These are phyloP conservation scores for Drosophila pseudotakahashii DNA, from an alignment of 2,888 invertebrate species.

Conservation along the genomic window DNA sequence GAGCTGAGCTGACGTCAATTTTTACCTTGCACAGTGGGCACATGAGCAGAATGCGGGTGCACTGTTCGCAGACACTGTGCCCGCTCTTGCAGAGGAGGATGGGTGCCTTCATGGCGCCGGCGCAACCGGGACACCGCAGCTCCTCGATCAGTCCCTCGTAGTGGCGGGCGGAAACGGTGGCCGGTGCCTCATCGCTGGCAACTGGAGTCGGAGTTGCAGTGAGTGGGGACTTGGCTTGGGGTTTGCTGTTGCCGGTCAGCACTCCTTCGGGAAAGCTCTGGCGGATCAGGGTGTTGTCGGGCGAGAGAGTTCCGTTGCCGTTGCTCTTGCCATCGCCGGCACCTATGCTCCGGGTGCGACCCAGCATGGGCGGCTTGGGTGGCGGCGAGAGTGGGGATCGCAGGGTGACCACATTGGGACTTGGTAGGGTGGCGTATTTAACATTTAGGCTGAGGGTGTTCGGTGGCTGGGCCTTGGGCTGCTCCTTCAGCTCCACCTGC, in stretches of 20 bases:
- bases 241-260: background rate
- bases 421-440: slow-evolving; percentile 70
- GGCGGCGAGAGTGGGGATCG: slow-evolving; percentile 76
- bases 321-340: slow-evolving; percentile 62
- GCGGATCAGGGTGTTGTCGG: slow-evolving; percentile 20
- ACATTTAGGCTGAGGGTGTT: slow-evolving; percentile 55
- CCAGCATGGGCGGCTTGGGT: slow-evolving; percentile 81
- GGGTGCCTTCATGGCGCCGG: slow-evolving; percentile 83
- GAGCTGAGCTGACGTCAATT: slow-evolving; percentile 31
- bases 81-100: slow-evolving; percentile 82
- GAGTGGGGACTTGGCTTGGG: background rate
- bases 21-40: slow-evolving; percentile 83
- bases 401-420: slow-evolving; percentile 46
- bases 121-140: slow-evolving; percentile 84
- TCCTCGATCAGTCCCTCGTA: slow-evolving; percentile 83
- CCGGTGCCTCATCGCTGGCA: slow-evolving; percentile 1
- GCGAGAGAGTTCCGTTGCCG: slow-evolving; percentile 36
- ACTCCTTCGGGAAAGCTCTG: slow-evolving; percentile 45
- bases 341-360: slow-evolving; percentile 79
- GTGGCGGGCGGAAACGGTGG: slow-evolving; percentile 61
- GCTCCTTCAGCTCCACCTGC: background rate
- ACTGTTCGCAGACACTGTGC: slow-evolving; percentile 83
- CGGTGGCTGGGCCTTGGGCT: slow-evolving; percentile 38
- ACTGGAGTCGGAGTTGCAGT: background rate
- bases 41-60: slow-evolving; percentile 79